phyloP scores from a whole-genome alignment of 2,113 vertebrate genomes.

The Macaca fascicularis region DNA sequence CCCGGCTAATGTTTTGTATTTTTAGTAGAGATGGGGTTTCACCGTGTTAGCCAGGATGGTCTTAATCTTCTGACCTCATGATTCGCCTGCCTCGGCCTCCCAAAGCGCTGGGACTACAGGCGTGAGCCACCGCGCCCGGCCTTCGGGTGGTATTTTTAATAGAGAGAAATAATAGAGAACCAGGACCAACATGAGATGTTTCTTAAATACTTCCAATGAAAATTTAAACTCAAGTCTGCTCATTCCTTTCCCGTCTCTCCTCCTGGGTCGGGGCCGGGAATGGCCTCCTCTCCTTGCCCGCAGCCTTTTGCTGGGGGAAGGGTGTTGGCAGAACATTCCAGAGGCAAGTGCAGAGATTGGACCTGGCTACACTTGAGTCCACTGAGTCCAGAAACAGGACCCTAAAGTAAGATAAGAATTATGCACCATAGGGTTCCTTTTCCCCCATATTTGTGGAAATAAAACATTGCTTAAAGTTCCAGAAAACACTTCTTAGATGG shows the following conservation, averaged over 20 bases:
- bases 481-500: slow-evolving; percentile 15
- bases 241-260: neutral
- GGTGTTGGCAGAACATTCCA: neutral
- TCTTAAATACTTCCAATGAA: neutral
- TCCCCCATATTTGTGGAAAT: neutral
- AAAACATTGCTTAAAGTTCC: neutral
- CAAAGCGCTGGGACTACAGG: too few relatives aligned
- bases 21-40: too few relatives aligned
- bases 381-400: neutral
- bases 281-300: too few relatives aligned
- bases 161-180: neutral
- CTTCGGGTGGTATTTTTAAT: neutral
- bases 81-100: too few relatives aligned
- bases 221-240: neutral
- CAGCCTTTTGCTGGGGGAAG: neutral
- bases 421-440: neutral
- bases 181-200: neutral
- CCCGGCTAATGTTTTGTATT: too few relatives aligned
- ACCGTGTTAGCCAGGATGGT: too few relatives aligned
- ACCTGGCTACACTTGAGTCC: neutral
- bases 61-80: too few relatives aligned
- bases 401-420: neutral
- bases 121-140: too few relatives aligned
- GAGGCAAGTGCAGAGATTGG: neutral
- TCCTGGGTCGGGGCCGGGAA: neutral